phyloP scores from a whole-genome alignment of 2,888 invertebrate species.

The Drosophila prolongata region DNA sequence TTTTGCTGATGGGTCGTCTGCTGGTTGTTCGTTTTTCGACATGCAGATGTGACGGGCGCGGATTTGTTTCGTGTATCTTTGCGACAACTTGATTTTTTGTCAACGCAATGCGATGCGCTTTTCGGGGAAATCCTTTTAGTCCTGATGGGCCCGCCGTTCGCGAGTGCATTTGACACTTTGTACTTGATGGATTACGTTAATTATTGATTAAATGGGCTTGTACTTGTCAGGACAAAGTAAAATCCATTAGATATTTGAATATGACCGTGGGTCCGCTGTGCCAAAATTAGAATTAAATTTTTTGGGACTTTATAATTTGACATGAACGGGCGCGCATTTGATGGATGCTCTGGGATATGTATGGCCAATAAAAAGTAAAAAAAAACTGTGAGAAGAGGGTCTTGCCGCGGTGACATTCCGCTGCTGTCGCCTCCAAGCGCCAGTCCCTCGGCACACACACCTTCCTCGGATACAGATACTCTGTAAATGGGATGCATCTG shows the following conservation, averaged over 20 bases:
- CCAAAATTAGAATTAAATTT: slow-evolving; percentile 72
- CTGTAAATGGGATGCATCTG: slow-evolving; percentile 40
- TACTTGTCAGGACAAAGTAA: slow-evolving; percentile 69
- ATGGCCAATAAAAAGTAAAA: slow-evolving; percentile 2
- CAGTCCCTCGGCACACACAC: slow-evolving; percentile 16
- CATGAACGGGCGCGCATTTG: slow-evolving; percentile 61
- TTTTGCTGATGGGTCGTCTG: slow-evolving; percentile 28
- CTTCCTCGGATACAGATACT: slow-evolving; percentile 8
- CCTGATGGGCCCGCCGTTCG: slow-evolving; percentile 51
- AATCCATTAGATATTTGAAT: slow-evolving; percentile 75
- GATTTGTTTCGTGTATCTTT: slow-evolving; percentile 73
- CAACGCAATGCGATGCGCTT: slow-evolving; percentile 61
- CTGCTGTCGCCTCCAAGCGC: slow-evolving; percentile 67
- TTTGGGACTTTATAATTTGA: slow-evolving; percentile 70
- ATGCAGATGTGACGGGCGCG: slow-evolving; percentile 79
- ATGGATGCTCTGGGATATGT: slow-evolving; percentile 31
- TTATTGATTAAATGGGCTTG: slow-evolving; percentile 83
- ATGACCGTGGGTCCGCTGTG: slow-evolving; percentile 21
- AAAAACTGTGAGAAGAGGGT: slow-evolving; percentile 14
- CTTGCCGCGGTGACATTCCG: slow-evolving; percentile 61
- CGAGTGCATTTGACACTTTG: slow-evolving; percentile 84
- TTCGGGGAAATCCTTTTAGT: slow-evolving; percentile 52
- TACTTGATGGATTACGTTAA: slow-evolving; percentile 84
- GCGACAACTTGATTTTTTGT: slow-evolving; percentile 69
- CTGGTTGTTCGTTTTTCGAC: slow-evolving; percentile 70